A percentile compares a stretch with the other conserved stretches of the same genome.
These are phyloP conservation scores for Serrognathus titanus DNA, from an alignment of 2,888 invertebrate species.

Conservation along the genomic window DNA sequence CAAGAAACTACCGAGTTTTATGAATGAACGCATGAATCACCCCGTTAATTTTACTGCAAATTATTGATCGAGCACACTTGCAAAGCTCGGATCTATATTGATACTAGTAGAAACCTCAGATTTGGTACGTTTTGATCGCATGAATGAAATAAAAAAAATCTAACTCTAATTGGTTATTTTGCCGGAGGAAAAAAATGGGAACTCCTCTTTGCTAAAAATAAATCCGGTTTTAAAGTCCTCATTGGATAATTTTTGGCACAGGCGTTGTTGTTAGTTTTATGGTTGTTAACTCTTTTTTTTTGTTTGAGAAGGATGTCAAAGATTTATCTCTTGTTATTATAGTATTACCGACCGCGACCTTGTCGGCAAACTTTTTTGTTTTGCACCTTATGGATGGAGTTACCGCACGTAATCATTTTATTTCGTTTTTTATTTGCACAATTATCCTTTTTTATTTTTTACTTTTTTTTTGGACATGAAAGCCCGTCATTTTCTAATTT, in stretches of 20 bases:
- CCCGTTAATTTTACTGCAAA: background rate
- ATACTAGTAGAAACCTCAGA: background rate
- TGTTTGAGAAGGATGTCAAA: too few relatives aligned
- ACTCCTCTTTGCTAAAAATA: constrained; percentile 16
- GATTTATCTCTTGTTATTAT: too few relatives aligned
- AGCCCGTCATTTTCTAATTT: too few relatives aligned
- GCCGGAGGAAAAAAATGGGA: constrained; percentile 1
- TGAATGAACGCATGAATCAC: constrained; percentile 15
- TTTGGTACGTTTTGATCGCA: background rate
- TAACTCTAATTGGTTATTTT: constrained; percentile 5
- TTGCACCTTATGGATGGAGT: too few relatives aligned
- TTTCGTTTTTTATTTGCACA: too few relatives aligned
- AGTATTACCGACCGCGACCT: too few relatives aligned
- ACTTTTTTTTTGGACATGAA: too few relatives aligned
- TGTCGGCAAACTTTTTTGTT: too few relatives aligned
- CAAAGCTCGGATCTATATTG: too few relatives aligned
- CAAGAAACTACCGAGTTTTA: constrained; percentile 8
- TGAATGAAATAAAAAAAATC: constrained; percentile 13
- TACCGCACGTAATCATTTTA: too few relatives aligned
- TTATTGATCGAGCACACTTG: background rate
- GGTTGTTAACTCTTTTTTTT: constrained; percentile 3
- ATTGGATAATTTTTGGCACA: constrained; percentile 13
- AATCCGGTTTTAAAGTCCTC: constrained; percentile 12
- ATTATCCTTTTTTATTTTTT: too few relatives aligned
- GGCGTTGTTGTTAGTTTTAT: constrained; percentile 11